Base-by-base conservation (phyloP, 2,113 vertebrate species). In the Gymnogyps californianus region DNA sequence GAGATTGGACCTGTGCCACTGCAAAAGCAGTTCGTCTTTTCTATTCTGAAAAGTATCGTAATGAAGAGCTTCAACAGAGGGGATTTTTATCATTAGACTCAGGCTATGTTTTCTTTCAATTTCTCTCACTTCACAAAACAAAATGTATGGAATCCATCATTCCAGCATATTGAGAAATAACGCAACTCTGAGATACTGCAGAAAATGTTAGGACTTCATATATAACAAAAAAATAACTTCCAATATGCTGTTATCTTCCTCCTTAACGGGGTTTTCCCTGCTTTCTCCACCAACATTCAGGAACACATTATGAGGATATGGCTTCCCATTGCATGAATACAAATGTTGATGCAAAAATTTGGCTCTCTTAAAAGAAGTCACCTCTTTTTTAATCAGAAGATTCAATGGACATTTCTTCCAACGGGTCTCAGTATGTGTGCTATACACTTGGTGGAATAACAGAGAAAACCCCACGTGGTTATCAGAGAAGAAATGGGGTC, bases 1-100 rank as follows among this genome's bases (percentile, higher is more conserved):
- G 97, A 98, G 97, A 97, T 96, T 98, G 98, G 98, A 98, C 84
- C 91, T 61, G 93, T 93, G 97, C 98, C 98, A 98, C 95, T 14
- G 13, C 76, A 88, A 87, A 90, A 95, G 94, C 96, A 94, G 97
- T 97, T 96, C 19, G 83, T 98, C 97, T 98, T 93, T 96, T 98
- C 92, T 96, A 38, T 82, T 97, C 97, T 94, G 95, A 97, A 96
- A 93, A 96, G 87, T 94, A 90, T 57, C 49, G 74, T 92, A 93
- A 96, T 80, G 92, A 96, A 98, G 91, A 97, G 89, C 93, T 97
- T 93, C 81, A 80, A 42, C 22, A 32, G 22, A 84, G 76, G 84
- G 83, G 36, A 93, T 95, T 95, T 88, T 90, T 96, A 90, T 93
- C 96, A 86, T 95, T 84, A 76, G 46, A 66, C 58, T 81, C 5